Evolutionary conservation across 2,888 invertebrate genomes (phyloP), one percentile per base, ranked within the genome.

Genomic region (Drepana falcataria): DNA sequence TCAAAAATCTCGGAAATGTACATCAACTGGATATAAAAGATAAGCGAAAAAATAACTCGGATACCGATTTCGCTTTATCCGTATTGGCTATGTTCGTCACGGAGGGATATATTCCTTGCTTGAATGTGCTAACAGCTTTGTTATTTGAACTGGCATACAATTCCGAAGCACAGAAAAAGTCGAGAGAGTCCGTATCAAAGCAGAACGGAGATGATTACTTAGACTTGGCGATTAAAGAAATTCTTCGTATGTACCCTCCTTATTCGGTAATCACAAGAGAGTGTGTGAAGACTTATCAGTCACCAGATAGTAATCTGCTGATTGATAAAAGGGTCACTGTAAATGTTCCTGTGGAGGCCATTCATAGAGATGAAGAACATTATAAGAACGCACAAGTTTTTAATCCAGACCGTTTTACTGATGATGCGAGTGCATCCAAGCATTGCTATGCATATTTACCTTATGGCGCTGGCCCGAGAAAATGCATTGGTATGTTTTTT

Each of bases 391-490:
- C 88, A 1, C 60, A 71, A 9, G 59, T 58, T 4, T 91, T 85
- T 60, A 81, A 81, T 49, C 91, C 91, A 5, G 83, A 84, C n/a
- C 75, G 91, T 51, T 89, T 87, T 66, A 66, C 79, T 54, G 68
- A 75, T 53, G 75, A 71, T 35, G 75, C 78, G 48, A 71, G 65
- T 37, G 62, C 73, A 0, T 64, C 69, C 0, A 73, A 68, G 35
- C 77, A 80, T 56, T 72, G 77, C 51, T 81, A 77, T 57, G 65
- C 82, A 0, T 90, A 78, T 67, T 67, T 90, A 53, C 88, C 91
- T 3, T 91, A 88, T 64, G 90, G 91, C 47, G 82, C 79, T 9
- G 91, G 91, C 49, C 88, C 89, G 35, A 83, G 87, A 55, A 88
- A 84, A 75, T 91, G 90, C 64, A 71, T 87, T 60, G 89, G 90